Base-by-base conservation (phyloP, 2,113 vertebrate species). In the Ailurus styani region DNA sequence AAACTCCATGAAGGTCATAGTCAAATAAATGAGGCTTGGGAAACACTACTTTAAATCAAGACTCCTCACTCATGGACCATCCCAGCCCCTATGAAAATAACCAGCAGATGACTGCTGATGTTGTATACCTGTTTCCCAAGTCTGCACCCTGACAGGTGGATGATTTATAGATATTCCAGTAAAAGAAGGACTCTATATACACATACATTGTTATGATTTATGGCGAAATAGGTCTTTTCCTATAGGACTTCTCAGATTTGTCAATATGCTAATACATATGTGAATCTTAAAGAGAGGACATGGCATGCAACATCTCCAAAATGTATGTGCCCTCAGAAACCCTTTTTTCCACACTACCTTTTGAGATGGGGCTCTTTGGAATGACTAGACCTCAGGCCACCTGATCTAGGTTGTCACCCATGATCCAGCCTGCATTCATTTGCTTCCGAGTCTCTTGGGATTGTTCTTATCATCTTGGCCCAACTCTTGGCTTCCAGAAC, bases 31-130 rank as follows among this genome's bases (percentile, higher is more conserved):
- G 42, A 88, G n/a, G 34, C 40, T 85, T 72, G 37, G 45, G 23
- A 97, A 97, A 77, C 47, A 45, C n/a, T 79, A 29, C 21, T 93
- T 94, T 87, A 90, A 94, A 52, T 87, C 68, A 87, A 87, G 89
- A 37, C 73, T 90, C 7, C 52, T 94, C 50, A 37, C 18, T 93
- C 27, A 14, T 70, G 70, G 40, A 68, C 20, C 50, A n/a, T 40
- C 64, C 57, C 37, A 72, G 2, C 4, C 83, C 37, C 72, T 9
- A 25, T 88, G 93, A 96, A 77, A 93, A 85, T 60, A 81, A 60
- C 50, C 54, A 91, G 37, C 31, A 64, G 45, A 81, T 87, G 81
- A 87, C 72, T 92, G 27, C 37, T 90, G 55, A 75, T 84, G n/a
- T 54, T 40, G 11, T 55, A 57, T 27, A 37, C 54, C 42, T 82